These are phyloP conservation scores for Danionella dracula DNA, from an alignment of 2,797 vertebrate genomes.

Conservation along the genomic window DNA sequence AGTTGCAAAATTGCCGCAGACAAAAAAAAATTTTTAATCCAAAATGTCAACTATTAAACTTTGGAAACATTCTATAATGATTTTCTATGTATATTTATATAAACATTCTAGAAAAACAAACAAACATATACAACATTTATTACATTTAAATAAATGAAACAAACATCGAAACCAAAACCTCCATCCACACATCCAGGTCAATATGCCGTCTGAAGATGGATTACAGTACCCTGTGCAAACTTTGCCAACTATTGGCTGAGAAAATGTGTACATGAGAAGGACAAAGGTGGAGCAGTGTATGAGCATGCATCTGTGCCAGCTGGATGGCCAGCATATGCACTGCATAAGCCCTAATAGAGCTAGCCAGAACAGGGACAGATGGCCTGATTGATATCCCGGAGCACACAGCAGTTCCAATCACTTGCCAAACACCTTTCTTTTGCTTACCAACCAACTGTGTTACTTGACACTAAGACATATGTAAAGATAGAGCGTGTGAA, in stretches of 20 bases:
- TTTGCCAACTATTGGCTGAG: not conserved
- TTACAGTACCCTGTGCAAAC: not conserved
- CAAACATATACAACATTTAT: too few relatives aligned
- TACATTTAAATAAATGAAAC: not conserved
- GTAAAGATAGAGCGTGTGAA: too few relatives aligned
- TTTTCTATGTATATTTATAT: too few relatives aligned
- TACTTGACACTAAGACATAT: too few relatives aligned
- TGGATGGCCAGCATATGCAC: slow-evolving; percentile 21
- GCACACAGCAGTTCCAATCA: slow-evolving; percentile 19
- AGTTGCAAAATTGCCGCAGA: too few relatives aligned
- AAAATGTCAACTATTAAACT: too few relatives aligned
- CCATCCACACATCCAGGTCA: not conserved
- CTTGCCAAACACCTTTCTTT: slow-evolving; percentile 3
- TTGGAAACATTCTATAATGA: too few relatives aligned
- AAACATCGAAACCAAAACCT: not conserved
- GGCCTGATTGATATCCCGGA: slow-evolving; percentile 43
- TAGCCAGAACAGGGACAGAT: slow-evolving; percentile 45
- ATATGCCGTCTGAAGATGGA: not conserved
- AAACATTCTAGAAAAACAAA: too few relatives aligned
- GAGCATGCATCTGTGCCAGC: slow-evolving; percentile 25
- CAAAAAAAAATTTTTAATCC: too few relatives aligned
- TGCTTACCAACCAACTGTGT: too few relatives aligned
- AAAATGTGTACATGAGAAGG: not conserved
- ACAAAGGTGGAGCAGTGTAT: slow-evolving; percentile 19
- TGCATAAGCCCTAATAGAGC: slow-evolving; percentile 29